Percentiles rank a stretch among this genome's conserved stretches.
These are phyloP conservation scores for Tethya wilhelma DNA, from an alignment of 37 sponge, comb jelly and placozoan genomes.

Conservation along the genomic window DNA sequence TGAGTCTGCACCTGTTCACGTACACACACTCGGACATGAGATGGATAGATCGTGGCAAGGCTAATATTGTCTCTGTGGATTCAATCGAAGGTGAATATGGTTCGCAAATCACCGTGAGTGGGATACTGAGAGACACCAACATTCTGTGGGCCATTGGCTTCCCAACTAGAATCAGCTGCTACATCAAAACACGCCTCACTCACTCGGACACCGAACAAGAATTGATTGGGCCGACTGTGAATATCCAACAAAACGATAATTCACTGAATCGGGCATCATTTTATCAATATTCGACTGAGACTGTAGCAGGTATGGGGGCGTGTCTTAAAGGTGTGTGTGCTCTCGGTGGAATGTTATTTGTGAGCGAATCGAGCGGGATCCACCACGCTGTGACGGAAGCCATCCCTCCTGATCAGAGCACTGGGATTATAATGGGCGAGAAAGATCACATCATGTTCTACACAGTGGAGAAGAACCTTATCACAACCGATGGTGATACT, in stretches of 20 bases:
- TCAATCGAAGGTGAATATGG: neutral
- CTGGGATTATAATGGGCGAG: slow-evolving; percentile 28
- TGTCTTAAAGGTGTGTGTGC: slow-evolving; percentile 26
- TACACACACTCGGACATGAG: neutral
- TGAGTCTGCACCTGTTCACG: slow-evolving; percentile 17
- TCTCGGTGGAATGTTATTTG: slow-evolving; percentile 9
- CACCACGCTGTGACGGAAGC: neutral
- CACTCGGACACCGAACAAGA: neutral
- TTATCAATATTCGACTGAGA: slow-evolving; percentile 9
- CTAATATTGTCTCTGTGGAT: neutral
- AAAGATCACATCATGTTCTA: slow-evolving; percentile 24
- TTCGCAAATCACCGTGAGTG: neutral
- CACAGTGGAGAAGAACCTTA: neutral
- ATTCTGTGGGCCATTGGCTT: slow-evolving; percentile 20
- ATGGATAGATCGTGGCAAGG: slow-evolving; percentile 23
- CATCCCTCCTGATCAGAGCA: slow-evolving; percentile 3
- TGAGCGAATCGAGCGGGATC: neutral
- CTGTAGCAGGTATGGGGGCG: slow-evolving; percentile 10
- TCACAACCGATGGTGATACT: neutral
- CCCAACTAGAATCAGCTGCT: slow-evolving; percentile 12
- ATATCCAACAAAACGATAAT: neutral
- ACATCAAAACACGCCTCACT: slow-evolving; percentile 9
- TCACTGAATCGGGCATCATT: neutral
- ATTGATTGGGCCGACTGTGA: neutral
- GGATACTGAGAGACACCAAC: neutral